Base-by-base conservation (phyloP, 1,140 invertebrate species). In the Brachionus calyciflorus region DNA sequence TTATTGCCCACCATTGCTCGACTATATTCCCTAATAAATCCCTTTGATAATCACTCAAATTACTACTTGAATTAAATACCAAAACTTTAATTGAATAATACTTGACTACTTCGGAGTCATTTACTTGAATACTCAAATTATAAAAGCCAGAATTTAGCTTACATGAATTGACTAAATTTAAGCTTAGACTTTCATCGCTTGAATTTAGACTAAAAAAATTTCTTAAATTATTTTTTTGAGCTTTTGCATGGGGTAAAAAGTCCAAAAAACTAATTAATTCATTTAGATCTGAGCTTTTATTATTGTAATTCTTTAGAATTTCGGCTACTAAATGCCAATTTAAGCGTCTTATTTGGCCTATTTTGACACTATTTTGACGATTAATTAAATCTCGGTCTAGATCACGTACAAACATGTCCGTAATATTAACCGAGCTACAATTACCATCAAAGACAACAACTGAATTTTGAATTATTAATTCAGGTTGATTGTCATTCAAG, bases 251-350 rank as follows among this genome's bases (percentile, higher is more conserved):
- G 1, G 14, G 7, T 1, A 55, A 24, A 5, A 5, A 17, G 19
- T 41, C 14, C 21, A 40, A 1, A 4, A 26, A 51, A 0, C 21
- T 33, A 9, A 12, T 37, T n/a, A 37, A 12, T 0, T 40, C 14
- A 51, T 73, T 28, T 1, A 73, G 19, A 6, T 46, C 5, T 1
- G 19, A 33, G n/a, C 10, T 46, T 70, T 48, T 40, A 70, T 70
- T 70, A 19, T 60, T 60, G 30, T 60, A 60, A 40, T 40, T 73
- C 51, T 51, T 73, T 2, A 73, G n/a, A 10, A 73, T 73, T 51
- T 73, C 69, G 4, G 24, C 37, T 2, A 73, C 69, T 12, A 73
- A 24, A 14, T 49, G 28, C 69, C 69, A 73, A 41, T 46, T 73
- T 14, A 73, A 51, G 19, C 69, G 46, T 55, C 69, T 73, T 6